These are phyloP conservation scores for Hirudo medicinalis DNA, from an alignment of 1,140 invertebrate genomes.

Conservation along the genomic window DNA sequence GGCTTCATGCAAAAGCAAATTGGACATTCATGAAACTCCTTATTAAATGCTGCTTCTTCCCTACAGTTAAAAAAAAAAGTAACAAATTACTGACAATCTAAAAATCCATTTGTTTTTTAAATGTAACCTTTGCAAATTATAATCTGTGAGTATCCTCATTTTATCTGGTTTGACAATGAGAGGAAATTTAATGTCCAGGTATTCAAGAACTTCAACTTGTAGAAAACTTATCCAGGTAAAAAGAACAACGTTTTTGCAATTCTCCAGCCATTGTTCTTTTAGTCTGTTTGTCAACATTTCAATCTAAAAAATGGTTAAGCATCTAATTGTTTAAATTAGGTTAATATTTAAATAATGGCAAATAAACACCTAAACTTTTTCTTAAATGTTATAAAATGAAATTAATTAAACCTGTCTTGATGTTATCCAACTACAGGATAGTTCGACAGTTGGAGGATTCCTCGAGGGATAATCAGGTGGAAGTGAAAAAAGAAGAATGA, in stretches of 20 bases:
- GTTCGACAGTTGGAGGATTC: not conserved
- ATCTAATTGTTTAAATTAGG: no score
- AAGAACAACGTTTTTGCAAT: constrained; percentile 10
- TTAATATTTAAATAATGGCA: not conserved
- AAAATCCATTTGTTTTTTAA: not conserved
- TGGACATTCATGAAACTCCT: not conserved
- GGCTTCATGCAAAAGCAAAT: constrained; percentile 20
- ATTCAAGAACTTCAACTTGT: constrained; percentile 6
- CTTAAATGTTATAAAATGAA: not conserved
- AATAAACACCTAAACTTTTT: not conserved
- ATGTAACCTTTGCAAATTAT: not conserved
- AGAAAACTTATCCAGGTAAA: constrained; percentile 13
- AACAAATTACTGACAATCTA: not conserved
- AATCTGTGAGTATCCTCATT: not conserved
- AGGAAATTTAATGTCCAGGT: constrained; percentile 14
- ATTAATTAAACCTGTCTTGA: not conserved
- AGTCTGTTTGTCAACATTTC: not conserved
- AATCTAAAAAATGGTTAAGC: not conserved
- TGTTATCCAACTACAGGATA: not conserved
- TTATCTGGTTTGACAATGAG: not conserved
- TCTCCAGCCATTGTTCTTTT: not conserved
- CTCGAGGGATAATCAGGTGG: not conserved
- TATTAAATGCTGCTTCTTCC: not conserved
- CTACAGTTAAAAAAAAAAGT: not conserved
- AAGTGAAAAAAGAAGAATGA: not conserved